Evolutionary conservation across 92 coral and sea anemone genomes (phyloP).

Genomic region (Epizoanthus stellaris): DNA sequence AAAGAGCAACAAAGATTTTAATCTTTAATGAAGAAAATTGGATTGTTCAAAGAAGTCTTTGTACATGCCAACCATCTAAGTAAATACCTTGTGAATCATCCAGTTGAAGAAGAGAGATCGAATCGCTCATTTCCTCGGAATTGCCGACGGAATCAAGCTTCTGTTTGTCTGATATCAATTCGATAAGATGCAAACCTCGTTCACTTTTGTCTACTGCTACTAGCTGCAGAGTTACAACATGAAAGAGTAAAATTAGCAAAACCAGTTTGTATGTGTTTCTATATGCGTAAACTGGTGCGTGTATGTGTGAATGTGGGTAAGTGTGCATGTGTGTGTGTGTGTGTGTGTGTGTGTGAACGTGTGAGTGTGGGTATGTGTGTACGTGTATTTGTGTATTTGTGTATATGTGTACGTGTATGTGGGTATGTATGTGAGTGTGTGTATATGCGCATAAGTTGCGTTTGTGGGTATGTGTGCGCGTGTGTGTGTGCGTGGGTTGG

Average conservation of each 20-base stretch:
- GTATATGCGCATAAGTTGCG: too few relatives aligned
- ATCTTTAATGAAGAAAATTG: not conserved
- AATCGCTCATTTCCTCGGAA: conserved; percentile 65
- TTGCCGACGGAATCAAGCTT: conserved; percentile 52
- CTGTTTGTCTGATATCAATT: conserved; percentile 77
- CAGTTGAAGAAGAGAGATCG: conserved; percentile 76
- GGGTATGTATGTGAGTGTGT: not conserved
- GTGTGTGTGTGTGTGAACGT: too few relatives aligned
- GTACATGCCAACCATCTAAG: not conserved
- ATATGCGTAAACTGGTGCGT: too few relatives aligned
- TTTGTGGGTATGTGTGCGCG: too few relatives aligned
- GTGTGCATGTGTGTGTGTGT: too few relatives aligned
- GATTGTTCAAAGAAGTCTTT: not conserved
- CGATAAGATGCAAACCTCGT: conserved; percentile 74
- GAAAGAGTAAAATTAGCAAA: not conserved
- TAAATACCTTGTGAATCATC: conserved; percentile 70
- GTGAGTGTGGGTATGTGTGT: too few relatives aligned
- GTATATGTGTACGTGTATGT: too few relatives aligned
- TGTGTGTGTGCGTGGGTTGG: too few relatives aligned
- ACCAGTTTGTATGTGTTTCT: not conserved
- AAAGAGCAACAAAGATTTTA: not conserved
- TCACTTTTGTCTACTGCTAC: conserved; percentile 87
- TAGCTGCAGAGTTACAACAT: conserved; percentile 47
- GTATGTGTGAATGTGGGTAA: too few relatives aligned
- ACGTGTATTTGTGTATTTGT: too few relatives aligned